Base-by-base conservation (phyloP, 1,140 invertebrate genomes). In the Leptinotarsa lineolata region DNA sequence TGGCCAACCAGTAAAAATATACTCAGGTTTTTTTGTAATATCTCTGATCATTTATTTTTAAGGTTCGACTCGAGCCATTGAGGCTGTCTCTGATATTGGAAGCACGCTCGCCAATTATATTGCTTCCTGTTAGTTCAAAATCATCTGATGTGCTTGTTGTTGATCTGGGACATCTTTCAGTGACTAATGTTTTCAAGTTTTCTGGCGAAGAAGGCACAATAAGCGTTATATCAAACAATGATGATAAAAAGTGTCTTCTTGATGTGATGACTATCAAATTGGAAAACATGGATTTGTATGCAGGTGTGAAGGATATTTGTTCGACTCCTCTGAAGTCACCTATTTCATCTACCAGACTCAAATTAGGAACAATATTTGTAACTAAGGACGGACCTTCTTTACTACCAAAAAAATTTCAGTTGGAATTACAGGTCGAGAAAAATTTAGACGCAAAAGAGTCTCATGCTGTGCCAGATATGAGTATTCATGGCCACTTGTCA, bases 111-210 rank as follows among this genome's bases (percentile, higher is more conserved):
- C 95, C 96, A 0, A 91, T 97, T 0, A 94, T 98, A 73, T 85
- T 97, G 4, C 84, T 98, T 48, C 97, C 97, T 0, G 90, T 96
- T 58, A 94, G 92, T 81, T 93, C 93, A n/a, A 89, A 90, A 70
- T 92, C 92, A 12, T 89, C 91, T 5, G 89, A 93, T 74, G 86
- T 96, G 45, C 88, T 98, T 18, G 89, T 96, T 2, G 90, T 92
- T 0, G 92, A 97, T 85, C 86, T 98, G 2, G 94, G 93, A 4
- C 90, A 92, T 82, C 87, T 98, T 3, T 90, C 89, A 3, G 87
- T 97, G 3, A 90, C 86, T 64, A 99, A 98, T 84, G 87, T 85
- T 67, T 93, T 94, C 81, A 83, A 87, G 74, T 83, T 89, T 68
- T 89, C 92, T 2, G 88, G 87, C n/a, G 85, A 88, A 22, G 79